Conservation (phyloP, 2,113 vertebrate genomes). For the Lophura nycthemera region DNA sequence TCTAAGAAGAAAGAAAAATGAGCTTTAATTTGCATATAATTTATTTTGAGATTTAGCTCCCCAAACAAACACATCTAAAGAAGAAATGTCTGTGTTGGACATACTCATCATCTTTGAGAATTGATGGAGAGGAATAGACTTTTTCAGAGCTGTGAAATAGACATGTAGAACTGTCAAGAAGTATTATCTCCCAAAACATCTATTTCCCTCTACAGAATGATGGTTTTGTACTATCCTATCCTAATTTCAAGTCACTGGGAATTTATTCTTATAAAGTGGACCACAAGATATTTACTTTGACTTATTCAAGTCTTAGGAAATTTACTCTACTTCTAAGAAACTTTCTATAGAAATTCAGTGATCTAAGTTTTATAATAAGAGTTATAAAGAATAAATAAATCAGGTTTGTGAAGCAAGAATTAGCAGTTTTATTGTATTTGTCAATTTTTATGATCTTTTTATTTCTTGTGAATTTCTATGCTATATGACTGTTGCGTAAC, state of each 20-base stretch:
- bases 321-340: not conserved
- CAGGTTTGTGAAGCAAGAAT: not conserved
- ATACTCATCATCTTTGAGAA: not conserved
- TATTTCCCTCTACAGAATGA: not conserved
- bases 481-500: not conserved
- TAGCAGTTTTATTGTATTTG: not conserved
- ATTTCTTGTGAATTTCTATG: not conserved
- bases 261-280: not conserved
- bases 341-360: not conserved
- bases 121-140: not conserved
- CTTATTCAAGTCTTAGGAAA: not conserved
- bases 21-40: not conserved
- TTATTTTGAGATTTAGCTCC: not conserved
- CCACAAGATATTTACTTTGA: not conserved
- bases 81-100: not conserved
- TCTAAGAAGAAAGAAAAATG: not conserved
- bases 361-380: not conserved
- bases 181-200: not conserved
- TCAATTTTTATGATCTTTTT: not conserved
- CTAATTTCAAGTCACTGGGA: not conserved
- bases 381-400: too few relatives aligned
- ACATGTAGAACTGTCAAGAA: not conserved
- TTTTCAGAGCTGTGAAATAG: not conserved
- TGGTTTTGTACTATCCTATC: not conserved
- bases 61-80: not conserved